Evolutionary conservation across 2,888 invertebrate species (phyloP), one percentile per base, ranked within the genome.

Genomic region (Disparrhopalites patrizii): DNA sequence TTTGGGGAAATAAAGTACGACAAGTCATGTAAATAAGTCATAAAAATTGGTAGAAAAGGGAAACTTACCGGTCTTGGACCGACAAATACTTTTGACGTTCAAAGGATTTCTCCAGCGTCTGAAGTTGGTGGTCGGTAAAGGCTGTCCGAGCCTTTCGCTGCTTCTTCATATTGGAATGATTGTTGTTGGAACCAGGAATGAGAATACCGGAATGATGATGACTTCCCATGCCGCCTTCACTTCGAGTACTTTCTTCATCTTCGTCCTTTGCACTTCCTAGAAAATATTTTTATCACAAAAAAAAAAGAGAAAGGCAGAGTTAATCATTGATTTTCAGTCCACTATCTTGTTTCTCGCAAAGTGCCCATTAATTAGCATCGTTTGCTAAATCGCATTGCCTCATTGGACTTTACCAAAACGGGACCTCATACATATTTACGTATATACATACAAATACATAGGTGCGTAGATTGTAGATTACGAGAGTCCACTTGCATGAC

Each of bases 61-160:
- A 28, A 23, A 47, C 68, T 68, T 58, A 72, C 74, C 74, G 85
- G 80, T 99, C 97, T 79, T 97, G 98, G 30, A 95, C 94, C 79
- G 92, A 93, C 73, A 95, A 86, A 82, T 95, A 97, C 81, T 97
- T 97, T 82, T 97, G 97, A 70, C 93, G 82, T 81, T 97, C 96
- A 81, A 98, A 98, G 74, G 91, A 93, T 81, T 95, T 94, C 82
- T 98, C 97, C 78, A 98, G 81, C 23, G 95, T 94, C 79, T 93
- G 93, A 70, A 97, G 85, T 80, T 98, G 97, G 79, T 97, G 92
- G 82, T 99, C 99, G 50, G 98, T 98, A 84, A 99, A 99, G 50
- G 99, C 99, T 27, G 97, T 97, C 68, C 97, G 83, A 51, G 97
- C 97, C 82, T 97, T 97, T 71, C 97, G 83, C 78, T 96, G 95